A percentile compares a stretch with the other conserved stretches of the same genome.
phyloP scores from a whole-genome alignment of 2,113 vertebrate species.

The Hydrochoerus hydrochaeris region DNA sequence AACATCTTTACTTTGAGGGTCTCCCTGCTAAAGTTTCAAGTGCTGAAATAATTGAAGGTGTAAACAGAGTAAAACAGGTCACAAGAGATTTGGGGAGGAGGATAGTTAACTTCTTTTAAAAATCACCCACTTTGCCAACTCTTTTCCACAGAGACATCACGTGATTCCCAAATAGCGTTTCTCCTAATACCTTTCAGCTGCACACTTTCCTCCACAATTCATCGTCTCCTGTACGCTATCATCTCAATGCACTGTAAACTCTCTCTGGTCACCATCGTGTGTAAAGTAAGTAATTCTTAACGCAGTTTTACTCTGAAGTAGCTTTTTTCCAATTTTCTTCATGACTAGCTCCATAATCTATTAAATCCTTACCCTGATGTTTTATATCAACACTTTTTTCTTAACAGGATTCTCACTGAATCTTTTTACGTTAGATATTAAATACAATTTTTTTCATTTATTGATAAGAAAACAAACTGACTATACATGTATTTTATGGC shows the following conservation, averaged over 20 bases:
- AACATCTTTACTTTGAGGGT: constrained; percentile 38
- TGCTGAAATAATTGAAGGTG: constrained; percentile 26
- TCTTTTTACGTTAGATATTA: constrained; percentile 14
- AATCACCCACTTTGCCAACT: constrained; percentile 37
- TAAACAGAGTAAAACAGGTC: neutral
- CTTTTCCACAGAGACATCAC: neutral
- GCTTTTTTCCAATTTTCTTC: neutral
- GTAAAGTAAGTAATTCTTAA: neutral
- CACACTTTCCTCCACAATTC: neutral
- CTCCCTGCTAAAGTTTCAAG: constrained; percentile 40
- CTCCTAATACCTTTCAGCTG: neutral
- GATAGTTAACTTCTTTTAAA: constrained; percentile 1
- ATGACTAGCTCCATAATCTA: neutral
- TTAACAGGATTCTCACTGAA: neutral
- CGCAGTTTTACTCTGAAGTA: neutral
- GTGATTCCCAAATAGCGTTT: constrained; percentile 16
- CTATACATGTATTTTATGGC: neutral
- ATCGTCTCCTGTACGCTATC: neutral
- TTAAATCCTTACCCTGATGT: neutral
- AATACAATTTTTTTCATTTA: neutral
- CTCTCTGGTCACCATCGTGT: neutral
- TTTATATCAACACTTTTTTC: constrained; percentile 1
- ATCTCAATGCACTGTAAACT: neutral
- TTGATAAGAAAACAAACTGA: neutral
- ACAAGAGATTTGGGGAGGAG: neutral